Conservation (phyloP, 2,888 invertebrate genomes). For the Drosophila formosana region DNA sequence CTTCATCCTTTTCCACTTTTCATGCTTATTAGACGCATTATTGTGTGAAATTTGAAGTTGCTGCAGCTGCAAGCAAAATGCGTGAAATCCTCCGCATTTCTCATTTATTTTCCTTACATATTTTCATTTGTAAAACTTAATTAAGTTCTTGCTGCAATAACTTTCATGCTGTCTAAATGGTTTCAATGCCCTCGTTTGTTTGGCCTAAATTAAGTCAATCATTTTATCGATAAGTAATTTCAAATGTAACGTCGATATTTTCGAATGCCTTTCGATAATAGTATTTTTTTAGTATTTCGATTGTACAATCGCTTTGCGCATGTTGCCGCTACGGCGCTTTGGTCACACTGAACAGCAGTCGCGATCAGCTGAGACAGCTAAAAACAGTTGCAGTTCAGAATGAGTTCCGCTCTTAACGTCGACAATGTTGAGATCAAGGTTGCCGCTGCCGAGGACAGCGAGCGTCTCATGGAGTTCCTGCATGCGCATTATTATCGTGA, state of each 20-base stretch:
- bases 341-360: slow-evolving; percentile 18
- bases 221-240: too few species aligned
- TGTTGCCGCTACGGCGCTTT: neutral
- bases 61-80: neutral
- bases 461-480: slow-evolving; percentile 75
- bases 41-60: neutral
- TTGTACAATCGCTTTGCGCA: too few species aligned
- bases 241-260: neutral
- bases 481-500: slow-evolving; percentile 79
- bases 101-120: too few species aligned
- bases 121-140: too few species aligned
- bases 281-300: slow-evolving; percentile 8
- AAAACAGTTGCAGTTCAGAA: neutral
- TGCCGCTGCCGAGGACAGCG: slow-evolving; percentile 59
- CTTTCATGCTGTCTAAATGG: too few species aligned
- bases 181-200: too few species aligned
- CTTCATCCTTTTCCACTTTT: slow-evolving; percentile 4
- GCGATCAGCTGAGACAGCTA: slow-evolving; percentile 1
- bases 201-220: too few species aligned
- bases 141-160: too few species aligned
- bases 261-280: neutral
- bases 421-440: slow-evolving; percentile 58
- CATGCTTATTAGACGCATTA: slow-evolving; percentile 1
- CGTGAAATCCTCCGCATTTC: neutral
- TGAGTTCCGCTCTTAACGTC: neutral